Base-by-base conservation (phyloP, 2,888 invertebrate species). In the Oscheius sp. region DNA sequence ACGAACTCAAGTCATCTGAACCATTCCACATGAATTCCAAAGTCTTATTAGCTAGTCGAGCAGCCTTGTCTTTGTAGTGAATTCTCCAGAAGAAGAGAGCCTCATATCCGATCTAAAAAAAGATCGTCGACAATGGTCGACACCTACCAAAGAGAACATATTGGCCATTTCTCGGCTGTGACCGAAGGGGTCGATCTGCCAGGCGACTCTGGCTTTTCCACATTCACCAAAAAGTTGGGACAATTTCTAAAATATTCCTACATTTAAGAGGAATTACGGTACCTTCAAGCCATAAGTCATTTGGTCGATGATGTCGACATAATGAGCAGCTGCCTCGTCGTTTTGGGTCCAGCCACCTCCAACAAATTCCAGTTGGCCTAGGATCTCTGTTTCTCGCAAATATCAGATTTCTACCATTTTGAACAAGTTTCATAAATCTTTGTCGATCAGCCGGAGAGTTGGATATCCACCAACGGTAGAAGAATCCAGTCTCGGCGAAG, bases 31-130 rank as follows among this genome's bases (percentile, higher is more conserved):
- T 81, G 82, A 90, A 87, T 78, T 91, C 91, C 84, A 90, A 84
- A 7, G 86, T 89, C 72, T 89, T 88, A 2, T 88, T 83, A 29
- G 86, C 69, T 27, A 85, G 74, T n/a, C 89, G 77, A 1, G 75
- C 43, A 13, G 82, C 77, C 75, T 89, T 86, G 69, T 89, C 89
- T 41, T 87, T 76, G 74, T 88, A 88, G 73, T 90, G 89, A 45
- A 88, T 77, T 25, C 89, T 82, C 1, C 88, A 88, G 72, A 89
- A 87, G 80, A 88, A 89, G 45, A 89, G 76, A 5, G 88, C 88
- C 87, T 96, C 95, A 87, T 93, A 96, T 78, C 94, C 95, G 92
- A 96, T 93, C 88, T 93, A 93, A 0, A 94, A 73, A 16, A 23
- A 1, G 74, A 12, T n/a, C 21, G 25, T n/a, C 27, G 35, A 35